Percentiles rank a stretch among this genome's conserved stretches.
These are phyloP conservation scores for Nipponacmea schrenckii DNA, from an alignment of 2,888 invertebrate genomes.

Conservation along the genomic window DNA sequence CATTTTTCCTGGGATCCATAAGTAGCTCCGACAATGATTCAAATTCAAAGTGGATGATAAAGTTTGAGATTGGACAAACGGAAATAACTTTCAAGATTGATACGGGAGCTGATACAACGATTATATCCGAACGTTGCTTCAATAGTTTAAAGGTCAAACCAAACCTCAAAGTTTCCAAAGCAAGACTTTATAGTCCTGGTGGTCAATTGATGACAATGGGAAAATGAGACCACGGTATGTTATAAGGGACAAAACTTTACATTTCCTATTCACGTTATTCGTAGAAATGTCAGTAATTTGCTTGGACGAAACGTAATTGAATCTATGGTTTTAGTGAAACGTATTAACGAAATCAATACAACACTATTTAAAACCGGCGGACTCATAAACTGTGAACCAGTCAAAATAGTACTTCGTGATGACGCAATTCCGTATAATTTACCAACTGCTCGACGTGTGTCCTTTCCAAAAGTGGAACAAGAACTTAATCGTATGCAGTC, in stretches of 20 bases:
- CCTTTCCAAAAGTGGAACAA: conserved; percentile 21
- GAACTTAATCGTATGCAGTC: conserved; percentile 30
- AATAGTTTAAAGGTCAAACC: neutral
- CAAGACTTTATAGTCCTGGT: neutral
- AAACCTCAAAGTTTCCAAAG: neutral
- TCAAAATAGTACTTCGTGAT: conserved; percentile 6
- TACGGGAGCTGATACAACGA: neutral
- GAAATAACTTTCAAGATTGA: neutral
- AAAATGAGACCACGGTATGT: neutral
- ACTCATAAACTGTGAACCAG: conserved; percentile 11
- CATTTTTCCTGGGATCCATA: conserved; percentile 19
- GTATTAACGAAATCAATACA: neutral
- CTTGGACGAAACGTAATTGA: neutral
- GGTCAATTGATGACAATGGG: neutral
- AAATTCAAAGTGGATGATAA: neutral
- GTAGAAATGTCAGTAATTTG: neutral
- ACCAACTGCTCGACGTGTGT: conserved; percentile 19
- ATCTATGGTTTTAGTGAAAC: neutral
- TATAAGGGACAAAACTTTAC: neutral
- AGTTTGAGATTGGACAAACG: neutral
- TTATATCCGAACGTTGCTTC: neutral
- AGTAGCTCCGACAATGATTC: neutral
- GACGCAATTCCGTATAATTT: conserved; percentile 10
- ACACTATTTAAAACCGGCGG: neutral
- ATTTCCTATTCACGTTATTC: neutral